Base-by-base conservation (phyloP, 2,113 vertebrate species). In the Cichladusa arquata region DNA sequence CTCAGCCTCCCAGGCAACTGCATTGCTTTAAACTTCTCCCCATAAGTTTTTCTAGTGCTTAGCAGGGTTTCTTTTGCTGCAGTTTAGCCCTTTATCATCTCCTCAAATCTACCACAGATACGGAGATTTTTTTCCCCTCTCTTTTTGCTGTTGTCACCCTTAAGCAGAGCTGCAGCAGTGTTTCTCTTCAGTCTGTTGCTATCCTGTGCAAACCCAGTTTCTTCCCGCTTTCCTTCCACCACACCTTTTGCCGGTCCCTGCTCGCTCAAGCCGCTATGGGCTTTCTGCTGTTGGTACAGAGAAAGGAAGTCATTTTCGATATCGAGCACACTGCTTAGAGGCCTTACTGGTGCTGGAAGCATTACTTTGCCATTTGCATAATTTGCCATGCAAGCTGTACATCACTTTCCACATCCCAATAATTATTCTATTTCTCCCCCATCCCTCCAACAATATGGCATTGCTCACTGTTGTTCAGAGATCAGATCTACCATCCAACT, bases 201-300 rank as follows among this genome's bases (percentile, higher is more conserved):
- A 50, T 23, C 23, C 51, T 29, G 45, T 83, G 45, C 57, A 83
- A 66, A 12, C 5, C 16, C 50, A 22, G 12, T 24, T 81, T 64
- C 69, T 70, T 51, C 33, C 42, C 5, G 2, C 12, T 77, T 29
- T 54, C 38, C 22, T 88, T 94, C 36, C 38, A 22, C 73, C 31
- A 8, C 20, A 20, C 1, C 0, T 73, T 65, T n/a, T 20, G 5
- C 33, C 0, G 0, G 42, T 50, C 29, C 38, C 44, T 50, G 10
- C 38, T 81, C 38, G 9, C 36, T 67, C 33, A 36, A 34, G 34
- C 12, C 3, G 1, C 57, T 51, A 5, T 12, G 14, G 29, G 8
- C 23, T 57, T 73, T 81, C 25, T 84, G 17, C 31, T 36, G 6
- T 6, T 22, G 56, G 20, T 62, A n/a, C 28, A 54, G 38, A 71